These are phyloP conservation scores for Diabrotica balteata DNA, from an alignment of 2,888 invertebrate genomes.

Conservation along the genomic window DNA sequence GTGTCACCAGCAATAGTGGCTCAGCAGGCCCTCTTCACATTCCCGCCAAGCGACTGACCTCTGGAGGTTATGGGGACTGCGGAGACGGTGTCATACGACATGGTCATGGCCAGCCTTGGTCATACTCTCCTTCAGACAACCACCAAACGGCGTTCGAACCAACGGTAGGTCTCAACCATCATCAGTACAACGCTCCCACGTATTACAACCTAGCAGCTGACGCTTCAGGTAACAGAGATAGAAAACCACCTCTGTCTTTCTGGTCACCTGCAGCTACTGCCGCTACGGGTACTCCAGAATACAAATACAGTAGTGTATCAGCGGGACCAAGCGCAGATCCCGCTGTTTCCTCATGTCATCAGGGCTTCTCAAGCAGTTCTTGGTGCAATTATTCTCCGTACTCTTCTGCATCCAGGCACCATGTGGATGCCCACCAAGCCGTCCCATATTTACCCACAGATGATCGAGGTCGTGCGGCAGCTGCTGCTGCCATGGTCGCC, in stretches of 20 bases:
- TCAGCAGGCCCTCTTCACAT: slow-evolving; percentile 85
- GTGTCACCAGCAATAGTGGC: slow-evolving; percentile 70
- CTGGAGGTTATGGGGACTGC: slow-evolving; percentile 64
- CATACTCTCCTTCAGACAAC: slow-evolving; percentile 72
- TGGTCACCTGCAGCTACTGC: slow-evolving; percentile 72
- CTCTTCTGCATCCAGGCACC: slow-evolving; percentile 67
- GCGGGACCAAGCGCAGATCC: slow-evolving; percentile 63
- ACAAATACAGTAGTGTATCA: slow-evolving; percentile 66
- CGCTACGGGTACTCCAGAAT: slow-evolving; percentile 67
- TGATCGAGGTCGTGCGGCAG: slow-evolving; percentile 71
- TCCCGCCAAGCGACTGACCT: slow-evolving; percentile 79
- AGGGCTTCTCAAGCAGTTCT: slow-evolving; percentile 72
- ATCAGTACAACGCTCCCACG: slow-evolving; percentile 76
- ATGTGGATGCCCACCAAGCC: slow-evolving; percentile 66
- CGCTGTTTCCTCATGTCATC: slow-evolving; percentile 69
- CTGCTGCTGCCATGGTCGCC: slow-evolving; percentile 64
- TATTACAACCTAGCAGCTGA: slow-evolving; percentile 79
- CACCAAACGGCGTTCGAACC: slow-evolving; percentile 67
- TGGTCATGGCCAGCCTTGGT: slow-evolving; percentile 75
- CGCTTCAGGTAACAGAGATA: slow-evolving; percentile 68
- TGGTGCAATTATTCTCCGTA: slow-evolving; percentile 78
- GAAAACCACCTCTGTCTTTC: slow-evolving; percentile 68
- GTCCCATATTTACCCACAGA: slow-evolving; percentile 76
- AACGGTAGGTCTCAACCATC: slow-evolving; percentile 67
- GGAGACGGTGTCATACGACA: slow-evolving; percentile 78